phyloP scores from a whole-genome alignment of 2,797 vertebrate genomes.

The Mus minutoides region DNA sequence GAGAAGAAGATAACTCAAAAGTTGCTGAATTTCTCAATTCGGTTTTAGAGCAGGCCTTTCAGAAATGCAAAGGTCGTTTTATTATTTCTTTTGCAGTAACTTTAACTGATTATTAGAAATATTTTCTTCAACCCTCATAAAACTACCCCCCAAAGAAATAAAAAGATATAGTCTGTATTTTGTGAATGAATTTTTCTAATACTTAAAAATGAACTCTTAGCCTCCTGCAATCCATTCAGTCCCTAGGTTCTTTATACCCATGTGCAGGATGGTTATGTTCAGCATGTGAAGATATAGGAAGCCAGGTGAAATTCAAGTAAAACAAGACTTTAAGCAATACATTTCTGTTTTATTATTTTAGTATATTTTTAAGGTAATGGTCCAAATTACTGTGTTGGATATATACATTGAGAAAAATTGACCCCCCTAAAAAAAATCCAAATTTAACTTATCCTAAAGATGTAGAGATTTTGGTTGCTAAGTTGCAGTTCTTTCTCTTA shows the following conservation, averaged over 20 bases:
- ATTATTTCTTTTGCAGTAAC: not conserved
- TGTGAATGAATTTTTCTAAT: not conserved
- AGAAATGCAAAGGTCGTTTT: not conserved
- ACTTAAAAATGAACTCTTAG: not conserved
- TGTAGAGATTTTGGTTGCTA: not conserved
- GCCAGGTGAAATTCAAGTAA: not conserved
- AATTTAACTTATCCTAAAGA: not conserved
- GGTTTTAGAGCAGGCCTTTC: not conserved
- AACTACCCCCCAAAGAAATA: not conserved
- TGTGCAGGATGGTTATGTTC: not conserved
- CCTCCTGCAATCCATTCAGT: not conserved
- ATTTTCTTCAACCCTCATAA: not conserved
- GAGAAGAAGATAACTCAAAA: not conserved
- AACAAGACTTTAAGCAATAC: not conserved
- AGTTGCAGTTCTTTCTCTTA: not conserved
- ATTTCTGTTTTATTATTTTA: not conserved
- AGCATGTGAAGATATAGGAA: not conserved
- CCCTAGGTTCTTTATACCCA: no score
- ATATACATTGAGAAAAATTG: not conserved
- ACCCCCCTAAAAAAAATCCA: not conserved
- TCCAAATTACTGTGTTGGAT: not conserved
- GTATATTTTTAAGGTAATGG: not conserved
- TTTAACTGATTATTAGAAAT: constrained; percentile 14
- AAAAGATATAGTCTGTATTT: not conserved
- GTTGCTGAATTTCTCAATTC: not conserved